phyloP scores from a whole-genome alignment of 2,113 vertebrate species.

The Apodemus speciosus region DNA sequence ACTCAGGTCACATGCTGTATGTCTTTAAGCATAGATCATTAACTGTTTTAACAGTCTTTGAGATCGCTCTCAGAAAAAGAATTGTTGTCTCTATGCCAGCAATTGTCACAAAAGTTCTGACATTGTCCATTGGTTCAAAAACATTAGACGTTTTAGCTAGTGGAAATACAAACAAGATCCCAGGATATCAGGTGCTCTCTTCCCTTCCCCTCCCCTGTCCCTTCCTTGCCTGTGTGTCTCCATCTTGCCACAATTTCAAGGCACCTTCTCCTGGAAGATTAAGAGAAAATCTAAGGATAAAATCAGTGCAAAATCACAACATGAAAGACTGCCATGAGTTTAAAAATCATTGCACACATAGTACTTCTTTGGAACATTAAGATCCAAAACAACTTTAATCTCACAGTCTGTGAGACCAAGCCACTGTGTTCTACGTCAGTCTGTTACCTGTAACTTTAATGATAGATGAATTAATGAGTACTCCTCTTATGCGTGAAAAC shows the following conservation, averaged over 20 bases:
- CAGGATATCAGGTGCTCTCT: background rate
- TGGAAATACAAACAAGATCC: background rate
- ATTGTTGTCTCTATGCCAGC: background rate
- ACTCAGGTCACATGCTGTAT: background rate
- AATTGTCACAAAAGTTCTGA: background rate
- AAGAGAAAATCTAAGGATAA: constrained; percentile 29
- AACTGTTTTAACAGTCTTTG: background rate
- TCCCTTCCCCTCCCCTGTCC: too few relatives aligned
- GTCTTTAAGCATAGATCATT: background rate
- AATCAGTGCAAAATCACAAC: background rate
- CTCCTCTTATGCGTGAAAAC: background rate
- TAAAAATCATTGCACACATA: background rate
- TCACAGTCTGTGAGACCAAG: background rate
- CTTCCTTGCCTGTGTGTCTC: background rate
- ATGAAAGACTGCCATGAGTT: background rate
- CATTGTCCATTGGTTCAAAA: background rate
- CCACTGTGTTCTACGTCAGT: background rate
- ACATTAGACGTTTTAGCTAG: background rate
- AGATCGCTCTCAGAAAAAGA: background rate
- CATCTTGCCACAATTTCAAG: background rate
- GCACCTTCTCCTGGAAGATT: constrained; percentile 23
- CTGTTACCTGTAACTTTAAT: constrained; percentile 32
- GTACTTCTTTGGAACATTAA: background rate
- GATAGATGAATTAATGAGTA: background rate
- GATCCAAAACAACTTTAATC: background rate